These are phyloP conservation scores for Leptatherina wallacei DNA, from an alignment of 2,797 vertebrate species.

Conservation along the genomic window DNA sequence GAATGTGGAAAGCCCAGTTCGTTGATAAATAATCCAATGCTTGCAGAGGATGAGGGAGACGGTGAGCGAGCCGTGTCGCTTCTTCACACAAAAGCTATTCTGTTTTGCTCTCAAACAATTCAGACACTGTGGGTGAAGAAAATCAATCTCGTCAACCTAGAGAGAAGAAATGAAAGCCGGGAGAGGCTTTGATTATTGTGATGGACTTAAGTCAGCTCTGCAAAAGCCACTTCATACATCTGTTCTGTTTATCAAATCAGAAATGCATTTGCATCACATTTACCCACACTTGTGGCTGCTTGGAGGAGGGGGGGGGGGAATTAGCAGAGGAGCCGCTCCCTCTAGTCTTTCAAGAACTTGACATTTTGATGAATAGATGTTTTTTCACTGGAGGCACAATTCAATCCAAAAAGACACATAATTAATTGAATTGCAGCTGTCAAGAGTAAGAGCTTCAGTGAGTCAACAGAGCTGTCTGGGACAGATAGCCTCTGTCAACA, in stretches of 20 bases:
- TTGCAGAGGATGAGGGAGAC: slow-evolving; percentile 47
- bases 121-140: slow-evolving; percentile 65
- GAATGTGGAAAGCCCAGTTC: slow-evolving; percentile 28
- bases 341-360: slow-evolving; percentile 40
- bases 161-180: slow-evolving; percentile 58
- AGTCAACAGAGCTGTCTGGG: slow-evolving; percentile 60
- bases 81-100: slow-evolving; percentile 65
- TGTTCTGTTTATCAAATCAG: slow-evolving; percentile 61
- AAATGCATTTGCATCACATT: slow-evolving; percentile 63
- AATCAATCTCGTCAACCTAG: slow-evolving; percentile 68
- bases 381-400: slow-evolving; percentile 41
- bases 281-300: slow-evolving; percentile 35
- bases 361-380: slow-evolving; percentile 70
- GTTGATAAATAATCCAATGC: slow-evolving; percentile 68
- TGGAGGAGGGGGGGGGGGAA: slow-evolving; percentile 29
- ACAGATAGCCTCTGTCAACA: slow-evolving; percentile 49
- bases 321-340: slow-evolving; percentile 16
- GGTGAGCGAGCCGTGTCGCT: slow-evolving; percentile 50
- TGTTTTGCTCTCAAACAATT: slow-evolving; percentile 64
- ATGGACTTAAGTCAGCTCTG: slow-evolving; percentile 63
- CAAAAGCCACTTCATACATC: slow-evolving; percentile 53
- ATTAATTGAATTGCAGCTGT: slow-evolving; percentile 61
- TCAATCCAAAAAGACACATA: slow-evolving; percentile 42
- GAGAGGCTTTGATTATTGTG: slow-evolving; percentile 69
- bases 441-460: slow-evolving; percentile 43